Evolutionary conservation across 2,113 vertebrate species (phyloP), one percentile per base, ranked within the genome.

Genomic region (Sisor rabdophorus): DNA sequence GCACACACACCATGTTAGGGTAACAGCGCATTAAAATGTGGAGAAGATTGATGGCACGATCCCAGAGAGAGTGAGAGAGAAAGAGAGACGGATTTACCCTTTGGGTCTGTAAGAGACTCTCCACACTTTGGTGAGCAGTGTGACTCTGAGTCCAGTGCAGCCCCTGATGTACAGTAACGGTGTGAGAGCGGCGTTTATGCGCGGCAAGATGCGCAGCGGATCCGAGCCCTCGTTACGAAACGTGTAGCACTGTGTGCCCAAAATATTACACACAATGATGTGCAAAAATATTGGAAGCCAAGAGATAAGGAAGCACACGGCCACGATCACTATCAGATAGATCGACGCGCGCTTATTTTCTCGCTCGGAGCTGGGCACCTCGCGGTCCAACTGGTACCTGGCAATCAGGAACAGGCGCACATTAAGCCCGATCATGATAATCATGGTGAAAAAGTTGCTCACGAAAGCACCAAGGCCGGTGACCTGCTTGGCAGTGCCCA

Each of bases 391-490:
- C 74, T 92, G 92, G 67, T 86, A 91, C 76, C 75, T 90, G 24
- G 92, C 90, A 19, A 93, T 87, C 1, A 89, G 71, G 73, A 91
- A 91, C 65, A 93, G 78, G 36, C 64, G 84, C 6, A 92, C 73
- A 58, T 92, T 92, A 47, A 93, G 71, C 2, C 88, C 90, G 19
- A 92, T 87, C 92, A 92, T 92, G 44, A 93, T 91, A 11, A 87
- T 64, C 36, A 92, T 73, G 0, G 85, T 85, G 30, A 88, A 73
- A 44, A 92, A 80, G 80, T 92, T 92, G 4, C 79, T 86, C 16
- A 87, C 76, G 5, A 93, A 88, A 19, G 85, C 67, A 0, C 90
- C 88, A 6, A 91, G 78, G 48, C 84, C 74, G 1, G 87, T 89
- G 28, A 92, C 75, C 40, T 40, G 50, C 19, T 40, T 83, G 76